phyloP scores from a whole-genome alignment of 2,113 vertebrate genomes.

The Hoplias malabaricus region DNA sequence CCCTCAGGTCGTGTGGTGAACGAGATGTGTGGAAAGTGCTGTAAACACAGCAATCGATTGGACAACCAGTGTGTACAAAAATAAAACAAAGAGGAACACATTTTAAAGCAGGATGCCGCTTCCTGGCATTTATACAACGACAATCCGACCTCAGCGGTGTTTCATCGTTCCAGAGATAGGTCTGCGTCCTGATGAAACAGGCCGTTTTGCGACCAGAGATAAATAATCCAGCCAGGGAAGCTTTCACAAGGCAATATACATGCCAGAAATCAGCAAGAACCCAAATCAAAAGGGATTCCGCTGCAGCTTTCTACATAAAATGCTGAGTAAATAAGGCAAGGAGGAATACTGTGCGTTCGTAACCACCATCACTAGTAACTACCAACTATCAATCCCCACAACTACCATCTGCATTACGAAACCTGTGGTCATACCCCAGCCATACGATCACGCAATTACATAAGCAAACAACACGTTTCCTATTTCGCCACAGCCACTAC shows the following conservation, averaged over 20 bases:
- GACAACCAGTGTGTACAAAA: slow-evolving; percentile 13
- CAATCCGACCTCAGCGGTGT: background rate
- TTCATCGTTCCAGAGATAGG: background rate
- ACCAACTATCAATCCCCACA: background rate
- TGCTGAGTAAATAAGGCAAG: background rate
- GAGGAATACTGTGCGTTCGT: too few relatives aligned
- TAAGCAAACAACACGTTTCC: slow-evolving; percentile 38
- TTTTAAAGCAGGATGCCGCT: slow-evolving; percentile 1
- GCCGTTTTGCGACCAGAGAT: background rate
- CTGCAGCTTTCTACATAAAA: background rate
- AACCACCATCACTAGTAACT: too few relatives aligned
- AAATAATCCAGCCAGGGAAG: background rate
- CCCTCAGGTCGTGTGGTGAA: slow-evolving; percentile 1
- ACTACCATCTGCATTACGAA: slow-evolving; percentile 8
- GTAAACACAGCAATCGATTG: slow-evolving; percentile 37
- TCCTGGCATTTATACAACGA: slow-evolving; percentile 6
- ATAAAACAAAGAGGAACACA: slow-evolving; percentile 22
- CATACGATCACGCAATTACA: slow-evolving; percentile 28
- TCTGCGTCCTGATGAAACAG: background rate
- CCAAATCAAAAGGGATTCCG: background rate
- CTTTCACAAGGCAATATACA: background rate
- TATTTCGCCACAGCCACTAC: slow-evolving; percentile 7
- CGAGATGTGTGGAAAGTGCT: slow-evolving; percentile 10
- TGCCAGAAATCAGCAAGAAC: background rate
- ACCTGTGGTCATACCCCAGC: slow-evolving; percentile 1